Percentiles rank a stretch among this genome's conserved stretches.
phyloP scores from a whole-genome alignment of 2,797 vertebrate species.

The Falco peregrinus region DNA sequence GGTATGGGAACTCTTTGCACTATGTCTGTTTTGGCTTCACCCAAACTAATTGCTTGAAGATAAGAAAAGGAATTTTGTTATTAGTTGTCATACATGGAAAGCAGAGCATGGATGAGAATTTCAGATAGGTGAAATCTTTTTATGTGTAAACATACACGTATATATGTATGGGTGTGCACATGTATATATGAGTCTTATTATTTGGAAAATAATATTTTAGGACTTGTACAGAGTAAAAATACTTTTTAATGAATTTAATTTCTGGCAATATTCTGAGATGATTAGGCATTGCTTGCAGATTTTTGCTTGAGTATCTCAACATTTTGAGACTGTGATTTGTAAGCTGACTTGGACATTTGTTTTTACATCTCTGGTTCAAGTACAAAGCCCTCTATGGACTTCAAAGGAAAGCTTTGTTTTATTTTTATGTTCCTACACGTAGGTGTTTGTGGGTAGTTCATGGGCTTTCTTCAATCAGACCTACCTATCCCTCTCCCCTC shows the following conservation, averaged over 20 bases:
- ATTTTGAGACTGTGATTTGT: background rate
- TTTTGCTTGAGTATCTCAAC: background rate
- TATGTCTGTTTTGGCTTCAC: background rate
- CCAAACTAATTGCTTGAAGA: background rate
- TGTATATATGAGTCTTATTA: background rate
- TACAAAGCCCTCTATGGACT: background rate
- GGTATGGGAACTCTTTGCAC: background rate
- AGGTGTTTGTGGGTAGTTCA: background rate
- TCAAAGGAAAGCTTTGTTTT: background rate
- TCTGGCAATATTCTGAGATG: background rate
- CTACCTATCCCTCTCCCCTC: background rate
- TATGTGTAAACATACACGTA: background rate
- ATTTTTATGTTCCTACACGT: background rate
- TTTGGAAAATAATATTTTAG: background rate
- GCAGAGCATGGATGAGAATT: background rate
- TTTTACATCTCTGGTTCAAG: background rate
- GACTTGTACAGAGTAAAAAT: background rate
- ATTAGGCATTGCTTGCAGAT: background rate
- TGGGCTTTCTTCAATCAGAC: background rate
- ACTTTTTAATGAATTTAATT: background rate
- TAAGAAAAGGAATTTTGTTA: background rate
- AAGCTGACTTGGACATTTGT: background rate
- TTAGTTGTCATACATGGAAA: background rate
- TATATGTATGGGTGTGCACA: background rate
- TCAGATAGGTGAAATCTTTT: background rate